phyloP scores from a whole-genome alignment of 2,113 vertebrate genomes.

The Cryptoleucopteryx plumbea region DNA sequence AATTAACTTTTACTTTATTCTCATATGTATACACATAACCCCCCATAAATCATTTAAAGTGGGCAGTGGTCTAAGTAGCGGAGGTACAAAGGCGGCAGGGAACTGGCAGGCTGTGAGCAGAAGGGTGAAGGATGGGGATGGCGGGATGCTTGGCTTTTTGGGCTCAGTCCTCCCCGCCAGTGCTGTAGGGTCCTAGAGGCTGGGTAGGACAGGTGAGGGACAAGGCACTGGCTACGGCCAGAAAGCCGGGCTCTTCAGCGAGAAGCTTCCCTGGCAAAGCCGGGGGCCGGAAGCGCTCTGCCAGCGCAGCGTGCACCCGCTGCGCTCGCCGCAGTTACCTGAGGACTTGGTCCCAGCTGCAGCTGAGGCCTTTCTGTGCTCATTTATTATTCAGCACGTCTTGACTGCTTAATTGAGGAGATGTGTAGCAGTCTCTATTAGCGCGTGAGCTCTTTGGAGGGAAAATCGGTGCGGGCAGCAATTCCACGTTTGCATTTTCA shows the following conservation, averaged over 20 bases:
- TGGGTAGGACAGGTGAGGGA: not conserved
- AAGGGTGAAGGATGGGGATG: not conserved
- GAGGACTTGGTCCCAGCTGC: not conserved
- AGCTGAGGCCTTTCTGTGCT: not conserved
- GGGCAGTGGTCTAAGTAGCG: fast-evolving
- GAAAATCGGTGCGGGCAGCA: not conserved
- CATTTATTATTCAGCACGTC: constrained; percentile 15
- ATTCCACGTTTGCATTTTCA: not conserved
- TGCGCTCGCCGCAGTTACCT: not conserved
- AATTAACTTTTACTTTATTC: not conserved
- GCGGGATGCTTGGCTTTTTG: fast-evolving
- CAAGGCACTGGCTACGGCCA: fast-evolving
- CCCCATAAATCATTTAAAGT: not conserved
- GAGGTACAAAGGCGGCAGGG: not conserved
- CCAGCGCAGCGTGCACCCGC: not conserved
- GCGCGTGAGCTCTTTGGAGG: not conserved
- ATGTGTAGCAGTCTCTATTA: not conserved
- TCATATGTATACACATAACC: not conserved
- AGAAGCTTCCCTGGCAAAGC: not conserved
- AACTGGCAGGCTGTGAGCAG: not conserved
- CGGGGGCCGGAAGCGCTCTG: not conserved
- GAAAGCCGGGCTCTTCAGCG: fast-evolving
- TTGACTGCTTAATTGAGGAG: constrained; percentile 22
- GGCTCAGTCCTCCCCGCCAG: fast-evolving
- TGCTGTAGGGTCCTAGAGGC: not conserved